These are phyloP conservation scores for Silurus asotus DNA, from an alignment of 2,113 vertebrate species.

Conservation along the genomic window DNA sequence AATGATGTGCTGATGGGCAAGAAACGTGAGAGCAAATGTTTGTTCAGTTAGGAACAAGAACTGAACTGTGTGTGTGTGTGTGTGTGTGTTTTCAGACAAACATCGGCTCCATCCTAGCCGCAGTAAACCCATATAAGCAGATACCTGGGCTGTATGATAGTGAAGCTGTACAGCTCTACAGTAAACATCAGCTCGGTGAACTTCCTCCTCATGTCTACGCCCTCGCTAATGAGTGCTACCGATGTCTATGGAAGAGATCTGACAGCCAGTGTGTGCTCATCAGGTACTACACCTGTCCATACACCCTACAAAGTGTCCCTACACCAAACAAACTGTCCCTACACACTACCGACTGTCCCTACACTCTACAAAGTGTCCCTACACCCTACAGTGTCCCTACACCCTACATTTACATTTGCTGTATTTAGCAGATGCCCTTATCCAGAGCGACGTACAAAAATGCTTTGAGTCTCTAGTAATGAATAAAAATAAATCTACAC, in stretches of 20 bases:
- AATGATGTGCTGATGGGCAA: neutral
- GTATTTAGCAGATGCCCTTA: too few species aligned
- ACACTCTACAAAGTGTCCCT: neutral
- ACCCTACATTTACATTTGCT: too few species aligned
- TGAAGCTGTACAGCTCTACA: slow-evolving; percentile 80
- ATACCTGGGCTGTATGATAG: slow-evolving; percentile 80
- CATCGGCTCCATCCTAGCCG: slow-evolving; percentile 89
- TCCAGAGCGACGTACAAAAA: too few species aligned
- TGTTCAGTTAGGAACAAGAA: neutral
- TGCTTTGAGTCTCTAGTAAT: too few species aligned
- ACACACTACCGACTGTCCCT: neutral
- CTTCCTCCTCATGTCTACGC: slow-evolving; percentile 92
- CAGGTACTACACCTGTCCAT: slow-evolving; percentile 68
- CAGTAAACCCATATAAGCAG: slow-evolving; percentile 88
- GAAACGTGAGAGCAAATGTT: neutral
- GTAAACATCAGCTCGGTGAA: slow-evolving; percentile 85
- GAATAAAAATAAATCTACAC: too few species aligned
- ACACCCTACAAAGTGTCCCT: neutral
- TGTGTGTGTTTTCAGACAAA: slow-evolving; percentile 75
- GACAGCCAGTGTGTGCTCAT: slow-evolving; percentile 96
- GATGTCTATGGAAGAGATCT: slow-evolving; percentile 90
- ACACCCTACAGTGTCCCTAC: neutral
- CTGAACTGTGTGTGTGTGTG: neutral
- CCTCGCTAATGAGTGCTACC: slow-evolving; percentile 90
- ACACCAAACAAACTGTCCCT: neutral